These are phyloP conservation scores for Megalops atlanticus DNA, from an alignment of 2,113 vertebrate genomes.

Conservation along the genomic window DNA sequence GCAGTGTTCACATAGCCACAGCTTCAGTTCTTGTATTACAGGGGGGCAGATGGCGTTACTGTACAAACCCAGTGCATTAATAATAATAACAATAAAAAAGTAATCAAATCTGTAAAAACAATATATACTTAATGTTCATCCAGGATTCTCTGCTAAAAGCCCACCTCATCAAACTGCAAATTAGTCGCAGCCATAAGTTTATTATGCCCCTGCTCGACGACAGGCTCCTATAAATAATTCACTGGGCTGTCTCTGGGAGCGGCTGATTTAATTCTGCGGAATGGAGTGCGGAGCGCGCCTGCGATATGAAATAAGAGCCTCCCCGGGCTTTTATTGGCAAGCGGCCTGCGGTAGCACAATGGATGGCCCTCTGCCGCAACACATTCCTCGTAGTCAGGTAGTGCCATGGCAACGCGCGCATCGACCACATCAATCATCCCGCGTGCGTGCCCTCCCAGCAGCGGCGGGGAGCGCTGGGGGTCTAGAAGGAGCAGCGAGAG, in stretches of 20 bases:
- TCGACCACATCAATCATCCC: conserved; percentile 56
- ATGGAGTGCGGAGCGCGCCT: conserved; percentile 43
- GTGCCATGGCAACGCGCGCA: conserved; percentile 66
- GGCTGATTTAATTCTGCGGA: conserved; percentile 80
- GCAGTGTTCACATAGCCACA: not conserved
- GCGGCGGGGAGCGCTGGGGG: not conserved
- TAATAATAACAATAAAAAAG: conserved; percentile 76
- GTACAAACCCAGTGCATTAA: conserved; percentile 65
- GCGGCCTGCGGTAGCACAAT: conserved; percentile 32
- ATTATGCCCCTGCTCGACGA: conserved; percentile 68
- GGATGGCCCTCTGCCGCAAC: conserved; percentile 41
- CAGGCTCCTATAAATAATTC: conserved; percentile 81
- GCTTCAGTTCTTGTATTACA: not conserved
- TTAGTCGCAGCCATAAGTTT: conserved; percentile 74
- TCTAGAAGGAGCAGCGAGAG: conserved; percentile 27
- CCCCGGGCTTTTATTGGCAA: conserved; percentile 38
- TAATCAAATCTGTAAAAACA: conserved; percentile 76
- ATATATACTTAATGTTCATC: conserved; percentile 75
- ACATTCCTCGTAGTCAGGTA: conserved; percentile 53
- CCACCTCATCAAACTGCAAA: conserved; percentile 77
- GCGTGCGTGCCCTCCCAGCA: conserved; percentile 33
- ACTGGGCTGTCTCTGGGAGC: conserved; percentile 67
- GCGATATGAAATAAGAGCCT: conserved; percentile 47
- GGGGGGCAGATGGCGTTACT: conserved; percentile 17
- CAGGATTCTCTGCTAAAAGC: conserved; percentile 68